These are phyloP conservation scores for Nematolebias whitei DNA, from an alignment of 2,113 vertebrate genomes.

Conservation along the genomic window DNA sequence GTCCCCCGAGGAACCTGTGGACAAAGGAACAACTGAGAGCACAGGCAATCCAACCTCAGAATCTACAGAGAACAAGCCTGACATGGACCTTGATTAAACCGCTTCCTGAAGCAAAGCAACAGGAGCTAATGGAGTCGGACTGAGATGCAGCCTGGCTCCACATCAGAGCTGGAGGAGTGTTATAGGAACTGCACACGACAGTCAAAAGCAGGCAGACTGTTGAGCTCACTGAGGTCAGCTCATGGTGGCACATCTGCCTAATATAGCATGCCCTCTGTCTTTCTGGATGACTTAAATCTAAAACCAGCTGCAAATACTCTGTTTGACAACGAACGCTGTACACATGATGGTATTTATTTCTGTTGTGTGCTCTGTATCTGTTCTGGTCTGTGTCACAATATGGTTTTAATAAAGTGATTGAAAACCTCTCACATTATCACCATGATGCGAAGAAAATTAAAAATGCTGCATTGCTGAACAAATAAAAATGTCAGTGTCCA, in stretches of 20 bases:
- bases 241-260: conserved; percentile 68
- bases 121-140: conserved; percentile 58
- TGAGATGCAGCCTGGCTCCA: conserved; percentile 62
- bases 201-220: conserved; percentile 60
- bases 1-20: conserved; percentile 61
- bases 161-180: conserved; percentile 60
- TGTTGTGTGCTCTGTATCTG: conserved; percentile 80
- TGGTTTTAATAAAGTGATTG: conserved; percentile 82
- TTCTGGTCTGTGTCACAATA: conserved; percentile 80
- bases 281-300: conserved; percentile 73
- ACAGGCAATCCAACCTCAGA: conserved; percentile 71
- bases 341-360: conserved; percentile 82
- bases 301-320: conserved; percentile 80
- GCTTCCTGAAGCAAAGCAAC: conserved; percentile 43
- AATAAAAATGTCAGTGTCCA: too few relatives aligned
- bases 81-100: conserved; percentile 95
- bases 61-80: conserved; percentile 87
- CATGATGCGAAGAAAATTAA: background rate
- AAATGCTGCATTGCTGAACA: too few relatives aligned
- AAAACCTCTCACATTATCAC: conserved; percentile 42
- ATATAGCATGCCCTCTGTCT: conserved; percentile 77
- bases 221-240: conserved; percentile 64
- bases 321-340: conserved; percentile 78
- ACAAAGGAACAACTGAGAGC: conserved; percentile 65
- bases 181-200: conserved; percentile 58